Percentiles rank a stretch among this genome's conserved stretches.
Conservation (phyloP, 2,797 vertebrate species). For the Poecilia wingei region DNA sequence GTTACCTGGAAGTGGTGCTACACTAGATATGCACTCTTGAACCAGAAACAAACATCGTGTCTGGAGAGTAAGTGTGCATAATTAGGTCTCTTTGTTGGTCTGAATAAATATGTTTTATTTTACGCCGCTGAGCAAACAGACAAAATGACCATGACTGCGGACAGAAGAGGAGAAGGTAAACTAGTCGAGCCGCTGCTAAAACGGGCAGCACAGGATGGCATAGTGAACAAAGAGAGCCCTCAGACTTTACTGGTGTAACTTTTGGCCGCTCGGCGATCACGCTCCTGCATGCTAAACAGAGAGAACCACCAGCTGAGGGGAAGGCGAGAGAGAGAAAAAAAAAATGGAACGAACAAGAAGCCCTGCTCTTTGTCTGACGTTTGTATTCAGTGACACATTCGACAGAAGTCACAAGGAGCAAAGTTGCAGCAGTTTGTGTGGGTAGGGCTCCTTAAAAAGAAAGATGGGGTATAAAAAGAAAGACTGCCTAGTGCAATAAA, state of each 20-base stretch:
- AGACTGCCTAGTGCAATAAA: conserved; percentile 39
- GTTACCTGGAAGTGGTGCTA: conserved; percentile 46
- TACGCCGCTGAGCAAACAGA: conserved; percentile 9
- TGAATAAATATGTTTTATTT: conserved; percentile 37
- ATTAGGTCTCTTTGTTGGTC: conserved; percentile 43
- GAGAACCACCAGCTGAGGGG: conserved; percentile 34
- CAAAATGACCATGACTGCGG: conserved; percentile 48
- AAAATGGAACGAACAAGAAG: conserved; percentile 22
- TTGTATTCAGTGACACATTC: conserved; percentile 49
- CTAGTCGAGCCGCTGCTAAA: conserved; percentile 34
- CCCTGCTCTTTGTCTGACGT: conserved; percentile 36
- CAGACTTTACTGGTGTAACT: conserved; percentile 65
- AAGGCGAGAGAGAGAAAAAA: neutral
- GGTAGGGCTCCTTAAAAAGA: conserved; percentile 42
- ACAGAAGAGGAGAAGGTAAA: neutral
- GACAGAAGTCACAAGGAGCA: conserved; percentile 50
- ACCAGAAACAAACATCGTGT: conserved; percentile 45
- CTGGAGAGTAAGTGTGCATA: conserved; percentile 41
- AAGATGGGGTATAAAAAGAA: conserved; percentile 1
- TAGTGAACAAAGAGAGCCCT: conserved; percentile 55
- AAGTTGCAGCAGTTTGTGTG: conserved; percentile 31
- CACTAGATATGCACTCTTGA: conserved; percentile 37
- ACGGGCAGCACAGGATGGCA: conserved; percentile 42
- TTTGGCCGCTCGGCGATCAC: conserved; percentile 41
- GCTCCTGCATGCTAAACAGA: conserved; percentile 68